phyloP scores from a whole-genome alignment of 2,797 vertebrate species.

The Rhinichthys osculus region DNA sequence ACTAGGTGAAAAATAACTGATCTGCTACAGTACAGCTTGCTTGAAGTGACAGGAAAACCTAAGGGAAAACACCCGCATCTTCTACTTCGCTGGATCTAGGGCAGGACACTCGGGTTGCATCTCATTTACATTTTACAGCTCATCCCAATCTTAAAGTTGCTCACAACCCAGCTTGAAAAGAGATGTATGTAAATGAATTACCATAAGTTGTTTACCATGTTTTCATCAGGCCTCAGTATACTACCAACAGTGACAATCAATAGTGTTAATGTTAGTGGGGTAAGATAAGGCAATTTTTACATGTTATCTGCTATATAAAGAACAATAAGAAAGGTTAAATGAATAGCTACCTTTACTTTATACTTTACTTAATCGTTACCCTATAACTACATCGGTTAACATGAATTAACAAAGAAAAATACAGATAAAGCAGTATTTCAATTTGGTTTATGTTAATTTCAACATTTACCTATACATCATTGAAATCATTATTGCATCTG shows the following conservation, averaged over 20 bases:
- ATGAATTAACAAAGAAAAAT: background rate
- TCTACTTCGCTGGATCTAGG: constrained; percentile 75
- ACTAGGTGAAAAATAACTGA: constrained; percentile 65
- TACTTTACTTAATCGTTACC: background rate
- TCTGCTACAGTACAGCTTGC: constrained; percentile 27
- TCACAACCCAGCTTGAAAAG: constrained; percentile 60
- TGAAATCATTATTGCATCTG: background rate
- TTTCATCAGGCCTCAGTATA: background rate
- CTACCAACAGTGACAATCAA: background rate
- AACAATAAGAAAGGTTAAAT: background rate
- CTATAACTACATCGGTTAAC: background rate
- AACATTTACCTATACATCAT: background rate
- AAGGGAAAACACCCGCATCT: constrained; percentile 75
- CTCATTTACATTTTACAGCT: constrained; percentile 74
- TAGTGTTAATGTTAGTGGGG: background rate
- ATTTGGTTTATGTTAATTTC: background rate
- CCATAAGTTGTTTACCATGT: background rate
- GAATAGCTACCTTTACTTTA: background rate
- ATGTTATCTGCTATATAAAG: background rate
- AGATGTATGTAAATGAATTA: constrained; percentile 40
- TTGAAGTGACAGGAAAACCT: constrained; percentile 62
- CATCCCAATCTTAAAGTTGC: constrained; percentile 69
- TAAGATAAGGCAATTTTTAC: background rate
- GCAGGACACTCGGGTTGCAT: constrained; percentile 63
- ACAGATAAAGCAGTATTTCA: background rate